phyloP scores from a whole-genome alignment of 2,888 invertebrate species.

The Dusona sp. region DNA sequence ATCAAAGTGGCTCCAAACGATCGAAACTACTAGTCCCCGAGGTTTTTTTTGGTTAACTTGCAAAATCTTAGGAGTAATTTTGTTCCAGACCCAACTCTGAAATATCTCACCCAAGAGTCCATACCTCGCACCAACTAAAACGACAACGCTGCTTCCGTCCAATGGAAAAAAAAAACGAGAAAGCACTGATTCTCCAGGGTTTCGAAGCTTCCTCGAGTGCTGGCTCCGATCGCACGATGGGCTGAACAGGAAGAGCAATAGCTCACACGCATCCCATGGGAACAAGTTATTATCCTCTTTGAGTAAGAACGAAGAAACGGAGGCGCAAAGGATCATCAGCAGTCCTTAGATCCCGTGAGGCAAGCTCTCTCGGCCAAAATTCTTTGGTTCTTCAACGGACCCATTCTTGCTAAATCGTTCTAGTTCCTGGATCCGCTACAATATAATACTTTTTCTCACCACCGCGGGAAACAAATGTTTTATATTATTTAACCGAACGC shows the following conservation, averaged over 20 bases:
- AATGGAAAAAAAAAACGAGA: not conserved
- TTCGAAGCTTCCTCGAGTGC: constrained; percentile 33
- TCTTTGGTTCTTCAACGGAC: not conserved
- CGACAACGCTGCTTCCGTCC: not conserved
- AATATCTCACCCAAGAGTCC: not conserved
- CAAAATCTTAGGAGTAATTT: constrained; percentile 4
- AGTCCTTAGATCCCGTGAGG: constrained; percentile 56
- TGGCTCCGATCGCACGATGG: constrained; percentile 48
- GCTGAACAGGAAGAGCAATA: constrained; percentile 42
- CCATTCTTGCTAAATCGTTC: not conserved
- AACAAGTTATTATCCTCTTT: constrained; percentile 64
- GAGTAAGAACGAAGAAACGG: constrained; percentile 20
- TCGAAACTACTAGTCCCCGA: not conserved
- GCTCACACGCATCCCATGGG: constrained; percentile 60
- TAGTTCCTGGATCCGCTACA: not conserved
- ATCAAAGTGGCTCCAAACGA: not conserved
- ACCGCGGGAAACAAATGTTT: not conserved
- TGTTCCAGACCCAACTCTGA: not conserved
- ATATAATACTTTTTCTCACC: not conserved
- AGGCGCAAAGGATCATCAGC: constrained; percentile 33
- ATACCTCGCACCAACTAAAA: not conserved
- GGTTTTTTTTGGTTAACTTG: not conserved
- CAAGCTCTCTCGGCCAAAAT: constrained; percentile 40
- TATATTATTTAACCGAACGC: not conserved
- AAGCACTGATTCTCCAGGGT: constrained; percentile 39